Conservation (phyloP, 2,113 vertebrate species). For the Anguilla rostrata region DNA sequence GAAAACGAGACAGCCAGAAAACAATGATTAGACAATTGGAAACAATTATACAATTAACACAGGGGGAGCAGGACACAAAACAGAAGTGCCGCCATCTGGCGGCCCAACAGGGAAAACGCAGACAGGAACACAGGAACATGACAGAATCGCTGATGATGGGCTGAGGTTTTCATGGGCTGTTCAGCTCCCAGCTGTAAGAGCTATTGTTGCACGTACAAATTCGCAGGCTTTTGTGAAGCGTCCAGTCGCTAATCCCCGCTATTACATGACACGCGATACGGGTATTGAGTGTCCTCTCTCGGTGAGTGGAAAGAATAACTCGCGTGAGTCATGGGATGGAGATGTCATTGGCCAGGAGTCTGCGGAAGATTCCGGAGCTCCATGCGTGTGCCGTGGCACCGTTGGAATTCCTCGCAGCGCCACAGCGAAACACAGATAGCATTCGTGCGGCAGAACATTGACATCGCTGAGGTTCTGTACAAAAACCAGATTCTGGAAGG, state of each 20-base stretch:
- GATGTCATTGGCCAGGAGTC: not conserved
- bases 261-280: conserved; percentile 8
- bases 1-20: too few species aligned
- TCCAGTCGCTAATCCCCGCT: not conserved
- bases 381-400: not conserved
- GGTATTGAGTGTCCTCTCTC: not conserved
- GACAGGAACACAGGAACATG: too few species aligned
- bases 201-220: not conserved
- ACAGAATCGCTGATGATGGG: too few species aligned
- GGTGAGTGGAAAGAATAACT: not conserved
- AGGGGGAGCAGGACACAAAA: too few species aligned
- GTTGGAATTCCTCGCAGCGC: not conserved
- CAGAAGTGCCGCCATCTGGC: too few species aligned
- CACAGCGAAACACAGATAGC: too few species aligned
- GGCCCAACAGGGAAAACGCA: too few species aligned
- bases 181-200: not conserved
- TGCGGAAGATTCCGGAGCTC: not conserved
- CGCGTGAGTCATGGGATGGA: not conserved
- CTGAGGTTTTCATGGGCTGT: not conserved
- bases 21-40: too few species aligned
- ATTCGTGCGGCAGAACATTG: not conserved
- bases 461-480: not conserved
- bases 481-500: not conserved
- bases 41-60: too few species aligned
- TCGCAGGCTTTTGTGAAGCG: not conserved